Evolutionary conservation across 2,113 vertebrate genomes (phyloP).

Genomic region (Oncorhynchus clarkii): DNA sequence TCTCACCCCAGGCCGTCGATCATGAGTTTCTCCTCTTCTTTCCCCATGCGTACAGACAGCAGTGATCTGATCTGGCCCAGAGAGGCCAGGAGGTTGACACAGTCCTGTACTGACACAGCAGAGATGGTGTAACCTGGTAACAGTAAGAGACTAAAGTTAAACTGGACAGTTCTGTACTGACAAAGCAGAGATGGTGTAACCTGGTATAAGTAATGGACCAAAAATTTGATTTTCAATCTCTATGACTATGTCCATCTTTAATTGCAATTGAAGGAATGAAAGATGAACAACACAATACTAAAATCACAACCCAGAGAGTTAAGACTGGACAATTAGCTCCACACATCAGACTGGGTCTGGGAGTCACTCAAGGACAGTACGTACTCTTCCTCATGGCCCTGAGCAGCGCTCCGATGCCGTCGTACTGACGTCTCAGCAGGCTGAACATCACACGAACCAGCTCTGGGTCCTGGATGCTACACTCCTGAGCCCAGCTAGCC

Average conservation of each 20-base stretch:
- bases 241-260: too few species aligned
- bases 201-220: too few species aligned
- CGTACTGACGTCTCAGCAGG: constrained; percentile 93
- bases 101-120: constrained; percentile 87
- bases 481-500: constrained; percentile 94
- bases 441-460: constrained; percentile 94
- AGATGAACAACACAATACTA: too few species aligned
- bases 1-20: constrained; percentile 92
- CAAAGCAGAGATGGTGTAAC: constrained; percentile 55
- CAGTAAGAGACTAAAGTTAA: too few species aligned
- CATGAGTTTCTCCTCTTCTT: constrained; percentile 95
- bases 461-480: constrained; percentile 87
- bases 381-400: constrained; percentile 87
- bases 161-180: too few species aligned
- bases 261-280: too few species aligned
- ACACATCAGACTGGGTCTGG: too few species aligned
- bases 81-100: constrained; percentile 87
- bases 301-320: too few species aligned
- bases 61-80: constrained; percentile 95
- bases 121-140: constrained; percentile 84
- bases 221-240: too few species aligned
- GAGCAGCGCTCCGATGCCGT: constrained; percentile 92
- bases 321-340: too few species aligned
- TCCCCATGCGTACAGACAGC: constrained; percentile 95
- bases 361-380: too few species aligned